Percentiles rank a stretch among this genome's conserved stretches.
Evolutionary conservation across 37 sponge, comb jelly and placozoan genomes (phyloP).

Genomic region (Halisarca cf. caerulea): DNA sequence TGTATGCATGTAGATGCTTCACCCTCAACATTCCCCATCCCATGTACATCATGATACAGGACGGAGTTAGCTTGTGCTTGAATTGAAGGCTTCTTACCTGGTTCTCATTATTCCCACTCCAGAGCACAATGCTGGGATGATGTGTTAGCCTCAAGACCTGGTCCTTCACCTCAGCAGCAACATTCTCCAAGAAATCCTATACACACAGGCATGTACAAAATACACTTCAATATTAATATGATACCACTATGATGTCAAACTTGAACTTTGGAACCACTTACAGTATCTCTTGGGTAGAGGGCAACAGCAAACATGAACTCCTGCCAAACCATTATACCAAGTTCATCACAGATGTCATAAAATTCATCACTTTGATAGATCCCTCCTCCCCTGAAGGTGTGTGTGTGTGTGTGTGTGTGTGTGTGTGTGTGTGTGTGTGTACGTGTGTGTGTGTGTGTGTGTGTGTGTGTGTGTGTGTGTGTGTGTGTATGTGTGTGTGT

Average conservation of each 20-base stretch:
- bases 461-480: conserved; percentile 5
- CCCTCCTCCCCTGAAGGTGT: conserved; percentile 87
- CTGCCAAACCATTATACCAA: conserved; percentile 98
- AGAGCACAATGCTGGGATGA: conserved; percentile 88
- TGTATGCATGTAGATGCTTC: too few species aligned
- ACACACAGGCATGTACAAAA: too few species aligned
- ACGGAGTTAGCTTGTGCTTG: too few species aligned
- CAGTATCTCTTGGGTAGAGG: conserved; percentile 95
- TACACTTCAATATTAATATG: too few species aligned
- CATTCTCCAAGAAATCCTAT: conserved; percentile 85
- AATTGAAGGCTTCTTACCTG: conserved; percentile 52
- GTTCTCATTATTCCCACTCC: conserved; percentile 99
- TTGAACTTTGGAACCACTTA: too few species aligned
- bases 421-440: conserved; percentile 39
- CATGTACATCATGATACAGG: too few species aligned
- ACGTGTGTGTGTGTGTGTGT: neutral
- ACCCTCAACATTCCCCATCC: too few species aligned
- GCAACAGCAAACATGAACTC: conserved; percentile 98
- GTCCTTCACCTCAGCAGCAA: conserved; percentile 69
- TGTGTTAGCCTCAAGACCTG: conserved; percentile 73
- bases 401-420: conserved; percentile 44
- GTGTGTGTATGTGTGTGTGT: conserved; percentile 4
- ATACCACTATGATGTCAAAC: too few species aligned
- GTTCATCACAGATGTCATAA: conserved; percentile 87
- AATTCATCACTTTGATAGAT: conserved; percentile 94